phyloP scores from a whole-genome alignment of 2,888 invertebrate genomes.

The Protula sp. region DNA sequence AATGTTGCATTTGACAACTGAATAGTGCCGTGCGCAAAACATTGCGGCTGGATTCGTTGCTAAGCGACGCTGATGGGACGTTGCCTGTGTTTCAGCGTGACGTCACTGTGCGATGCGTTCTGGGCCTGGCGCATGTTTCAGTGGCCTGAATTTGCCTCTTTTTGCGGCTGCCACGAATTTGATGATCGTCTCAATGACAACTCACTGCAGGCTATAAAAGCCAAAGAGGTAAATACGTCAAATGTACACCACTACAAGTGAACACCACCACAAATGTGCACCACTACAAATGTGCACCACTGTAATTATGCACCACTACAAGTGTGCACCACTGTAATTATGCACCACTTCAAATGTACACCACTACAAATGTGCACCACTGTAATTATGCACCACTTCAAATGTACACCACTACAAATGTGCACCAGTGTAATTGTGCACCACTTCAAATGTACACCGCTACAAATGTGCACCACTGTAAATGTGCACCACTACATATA shows the following conservation, averaged over 20 bases:
- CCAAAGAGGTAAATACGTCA: neutral
- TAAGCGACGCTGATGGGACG: too few species aligned
- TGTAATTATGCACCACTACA: too few species aligned
- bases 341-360: neutral
- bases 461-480: neutral
- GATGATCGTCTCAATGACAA: slow-evolving; percentile 32
- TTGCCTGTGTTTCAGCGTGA: too few species aligned
- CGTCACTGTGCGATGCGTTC: slow-evolving; percentile 27
- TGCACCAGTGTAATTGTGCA: too few species aligned
- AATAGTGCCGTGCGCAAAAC: too few species aligned
- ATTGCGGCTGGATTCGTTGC: too few species aligned
- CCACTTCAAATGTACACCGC: too few species aligned
- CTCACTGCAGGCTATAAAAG: slow-evolving; percentile 15
- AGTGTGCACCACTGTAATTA: too few species aligned
- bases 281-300: too few species aligned
- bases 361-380: neutral
- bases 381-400: neutral
- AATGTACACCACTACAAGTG: neutral
- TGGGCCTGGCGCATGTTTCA: slow-evolving; percentile 42
- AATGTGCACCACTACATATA: neutral
- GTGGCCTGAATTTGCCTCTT: slow-evolving; percentile 43
- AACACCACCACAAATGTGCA: neutral
- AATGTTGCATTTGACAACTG: too few species aligned
- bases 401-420: too few species aligned
- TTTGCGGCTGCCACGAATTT: slow-evolving; percentile 31